These are phyloP conservation scores for Thalassarche chlororhynchos DNA, from an alignment of 2,113 vertebrate genomes.

Conservation along the genomic window DNA sequence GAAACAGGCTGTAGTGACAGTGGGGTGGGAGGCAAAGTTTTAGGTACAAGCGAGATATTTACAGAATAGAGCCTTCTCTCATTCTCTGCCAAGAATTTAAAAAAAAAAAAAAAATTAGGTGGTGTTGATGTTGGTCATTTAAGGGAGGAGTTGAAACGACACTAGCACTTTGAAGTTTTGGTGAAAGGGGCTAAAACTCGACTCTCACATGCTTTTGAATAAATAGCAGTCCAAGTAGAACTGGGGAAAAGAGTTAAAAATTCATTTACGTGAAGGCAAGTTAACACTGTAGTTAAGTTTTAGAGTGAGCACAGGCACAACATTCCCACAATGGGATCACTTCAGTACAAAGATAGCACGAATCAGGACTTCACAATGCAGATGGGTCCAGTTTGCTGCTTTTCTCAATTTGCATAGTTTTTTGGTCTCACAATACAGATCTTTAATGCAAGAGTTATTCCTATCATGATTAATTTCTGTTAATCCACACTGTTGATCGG, in stretches of 20 bases:
- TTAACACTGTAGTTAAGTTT: background rate
- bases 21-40: background rate
- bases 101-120: background rate
- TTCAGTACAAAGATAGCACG: background rate
- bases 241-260: background rate
- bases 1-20: background rate
- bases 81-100: background rate
- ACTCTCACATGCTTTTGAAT: background rate
- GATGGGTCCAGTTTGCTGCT: background rate
- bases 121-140: background rate
- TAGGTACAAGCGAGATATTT: background rate
- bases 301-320: background rate
- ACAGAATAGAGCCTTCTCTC: background rate
- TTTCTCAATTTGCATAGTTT: background rate
- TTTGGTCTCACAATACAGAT: background rate
- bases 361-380: background rate
- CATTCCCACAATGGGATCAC: background rate
- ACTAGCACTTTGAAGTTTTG: background rate
- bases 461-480: background rate
- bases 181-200: background rate
- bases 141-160: background rate
- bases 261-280: background rate
- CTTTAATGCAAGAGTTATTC: background rate
- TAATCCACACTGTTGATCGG: background rate
- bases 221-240: background rate